Evolutionary conservation across 53 echinoderm and acorn worm genomes (phyloP), one percentile per base, ranked within the genome.

Genomic region (Astropecten irregularis): DNA sequence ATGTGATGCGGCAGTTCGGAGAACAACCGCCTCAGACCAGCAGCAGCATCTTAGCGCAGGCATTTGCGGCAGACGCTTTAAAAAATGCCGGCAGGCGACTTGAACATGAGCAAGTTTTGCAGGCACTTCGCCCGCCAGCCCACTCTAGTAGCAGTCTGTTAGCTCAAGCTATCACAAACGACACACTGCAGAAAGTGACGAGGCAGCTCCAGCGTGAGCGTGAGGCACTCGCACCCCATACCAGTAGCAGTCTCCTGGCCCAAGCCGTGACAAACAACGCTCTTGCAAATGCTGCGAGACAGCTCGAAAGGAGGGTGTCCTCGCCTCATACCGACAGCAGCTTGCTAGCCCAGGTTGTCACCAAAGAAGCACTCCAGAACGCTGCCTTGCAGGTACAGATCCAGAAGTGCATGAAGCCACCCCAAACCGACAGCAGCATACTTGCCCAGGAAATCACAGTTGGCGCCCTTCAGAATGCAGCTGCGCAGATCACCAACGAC

Each of bases 11-110:
- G 26, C 59, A 76, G 44, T n/a, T 58, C 0, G 76, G 76, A 27
- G 58, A 30, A 0, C 40, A 58, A 28, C 76, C 76, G n/a, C 76
- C 46, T 7, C 59, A 59, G 58, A 58, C 58, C n/a, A 76, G 76
- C 42, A 76, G 76, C 42, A 76, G 76, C 46, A 59, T 76, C 26
- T 18, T 76, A 28, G 76, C 76, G 0, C 58, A 76, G 34, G 59
- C 76, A 1, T 31, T 58, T 18, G 59, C 76, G 27, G 57, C 76
- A 28, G 60, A 59, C 9, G 76, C 76, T 39, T 25, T 76, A 40
- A 76, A 76, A 58, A 59, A 40, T 29, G 76, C 59, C 10, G 27
- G 40, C 7, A 59, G 58, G 33, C 76, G 37, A 29, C 76, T 76
- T 40, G 58, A 76, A 26, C n/a, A 35, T 11, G 76, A 76, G 28